phyloP scores from a whole-genome alignment of 1,140 invertebrate species.

The Calliphora vicina region DNA sequence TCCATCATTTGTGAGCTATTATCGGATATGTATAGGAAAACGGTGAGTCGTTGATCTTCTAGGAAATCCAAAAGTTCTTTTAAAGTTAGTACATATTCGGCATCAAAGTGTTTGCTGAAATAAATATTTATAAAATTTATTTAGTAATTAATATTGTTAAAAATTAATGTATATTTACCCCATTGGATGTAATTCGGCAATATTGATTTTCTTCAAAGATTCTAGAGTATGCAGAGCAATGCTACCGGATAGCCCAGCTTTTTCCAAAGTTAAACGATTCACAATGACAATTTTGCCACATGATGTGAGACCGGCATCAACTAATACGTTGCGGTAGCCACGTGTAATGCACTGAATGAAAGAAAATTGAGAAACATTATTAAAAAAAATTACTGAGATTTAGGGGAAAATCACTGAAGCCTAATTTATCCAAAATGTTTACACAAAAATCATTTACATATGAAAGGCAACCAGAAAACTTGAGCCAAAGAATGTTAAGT shows the following conservation, averaged over 20 bases:
- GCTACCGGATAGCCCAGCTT: constrained; percentile 44
- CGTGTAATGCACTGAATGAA: constrained; percentile 52
- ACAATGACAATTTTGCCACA: constrained; percentile 59
- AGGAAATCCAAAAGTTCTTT: constrained; percentile 51
- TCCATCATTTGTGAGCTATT: constrained; percentile 55
- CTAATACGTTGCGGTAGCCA: constrained; percentile 57
- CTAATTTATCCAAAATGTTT: no score
- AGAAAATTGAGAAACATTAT: constrained; percentile 9
- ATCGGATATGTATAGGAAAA: constrained; percentile 56
- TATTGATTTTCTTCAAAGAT: constrained; percentile 55
- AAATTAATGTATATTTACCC: constrained; percentile 44
- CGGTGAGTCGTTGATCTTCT: constrained; percentile 48
- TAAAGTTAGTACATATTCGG: constrained; percentile 53
- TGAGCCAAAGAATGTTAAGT: no score
- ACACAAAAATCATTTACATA: no score
- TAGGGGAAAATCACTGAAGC: not conserved
- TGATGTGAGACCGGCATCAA: constrained; percentile 55
- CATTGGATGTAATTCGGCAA: constrained; percentile 59
- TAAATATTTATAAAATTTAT: not conserved
- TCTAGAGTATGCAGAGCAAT: constrained; percentile 47
- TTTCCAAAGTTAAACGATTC: constrained; percentile 52
- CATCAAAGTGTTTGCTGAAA: constrained; percentile 53
- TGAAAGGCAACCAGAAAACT: no score
- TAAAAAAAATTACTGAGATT: not conserved
- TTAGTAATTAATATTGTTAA: no score